Percentiles rank a stretch among this genome's conserved stretches.
Evolutionary conservation across 1,140 invertebrate species (phyloP).

Genomic region (Papilio xuthus): DNA sequence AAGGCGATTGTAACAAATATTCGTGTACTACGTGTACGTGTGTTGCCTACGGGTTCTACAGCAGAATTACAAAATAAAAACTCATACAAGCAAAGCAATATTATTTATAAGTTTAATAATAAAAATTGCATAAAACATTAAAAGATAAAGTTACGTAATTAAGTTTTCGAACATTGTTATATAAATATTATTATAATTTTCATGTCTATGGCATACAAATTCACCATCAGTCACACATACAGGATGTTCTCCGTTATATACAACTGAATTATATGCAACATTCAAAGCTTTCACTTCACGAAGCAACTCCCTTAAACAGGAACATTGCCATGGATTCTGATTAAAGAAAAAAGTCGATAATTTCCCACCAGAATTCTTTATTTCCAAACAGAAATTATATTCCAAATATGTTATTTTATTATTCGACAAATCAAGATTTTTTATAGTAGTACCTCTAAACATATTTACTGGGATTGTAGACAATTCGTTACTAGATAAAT

Average conservation of each 20-base stretch:
- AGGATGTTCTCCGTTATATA: slow-evolving; percentile 57
- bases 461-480: slow-evolving; percentile 57
- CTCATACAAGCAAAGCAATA: too few species aligned
- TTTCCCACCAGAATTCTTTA: slow-evolving; percentile 61
- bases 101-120: neutral
- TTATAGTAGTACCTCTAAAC: slow-evolving; percentile 57
- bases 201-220: slow-evolving; percentile 58
- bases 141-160: slow-evolving; percentile 10
- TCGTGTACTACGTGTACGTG: too few species aligned
- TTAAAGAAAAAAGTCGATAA: slow-evolving; percentile 67
- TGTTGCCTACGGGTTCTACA: too few species aligned
- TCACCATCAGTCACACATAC: slow-evolving; percentile 59
- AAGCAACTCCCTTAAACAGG: slow-evolving; percentile 61
- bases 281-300: slow-evolving; percentile 58
- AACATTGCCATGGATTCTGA: slow-evolving; percentile 74
- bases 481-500: slow-evolving; percentile 64
- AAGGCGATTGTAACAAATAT: too few species aligned
- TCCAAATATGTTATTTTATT: slow-evolving; percentile 68
- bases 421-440: slow-evolving; percentile 60
- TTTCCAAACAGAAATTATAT: slow-evolving; percentile 67
- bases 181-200: slow-evolving; percentile 52
- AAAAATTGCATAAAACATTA: neutral
- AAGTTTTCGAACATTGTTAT: slow-evolving; percentile 51
- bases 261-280: slow-evolving; percentile 57
- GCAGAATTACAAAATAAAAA: too few species aligned